A percentile compares a stretch with the other conserved stretches of the same genome.
phyloP scores from a whole-genome alignment of 2,888 invertebrate species.

The Apodemia duryi region DNA sequence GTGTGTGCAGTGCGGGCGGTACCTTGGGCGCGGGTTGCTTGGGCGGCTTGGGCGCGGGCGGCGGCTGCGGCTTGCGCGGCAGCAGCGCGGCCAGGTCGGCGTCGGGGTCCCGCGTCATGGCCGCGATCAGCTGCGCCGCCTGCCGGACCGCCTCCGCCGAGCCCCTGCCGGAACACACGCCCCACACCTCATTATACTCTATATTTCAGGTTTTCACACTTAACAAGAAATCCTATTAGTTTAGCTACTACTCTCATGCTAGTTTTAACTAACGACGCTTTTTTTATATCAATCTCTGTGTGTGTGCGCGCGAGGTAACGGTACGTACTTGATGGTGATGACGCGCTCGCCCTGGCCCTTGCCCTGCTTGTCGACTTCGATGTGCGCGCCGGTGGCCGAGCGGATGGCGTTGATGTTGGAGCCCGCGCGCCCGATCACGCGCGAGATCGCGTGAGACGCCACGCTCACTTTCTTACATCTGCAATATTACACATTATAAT shows the following conservation, averaged over 20 bases:
- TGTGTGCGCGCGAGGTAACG: not conserved
- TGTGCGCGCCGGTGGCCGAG: conserved; percentile 97
- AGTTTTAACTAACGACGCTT: no score
- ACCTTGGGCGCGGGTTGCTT: conserved; percentile 64
- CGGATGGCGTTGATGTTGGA: conserved; percentile 99
- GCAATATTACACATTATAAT: conserved; percentile 14
- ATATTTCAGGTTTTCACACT: no score
- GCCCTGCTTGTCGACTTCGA: conserved; percentile 98
- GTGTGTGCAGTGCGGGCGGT: not conserved
- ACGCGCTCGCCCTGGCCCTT: conserved; percentile 96
- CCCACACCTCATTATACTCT: no score
- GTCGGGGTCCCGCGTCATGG: conserved; percentile 97
- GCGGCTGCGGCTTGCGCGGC: conserved; percentile 81
- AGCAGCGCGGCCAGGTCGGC: conserved; percentile 92
- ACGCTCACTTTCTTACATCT: conserved; percentile 96
- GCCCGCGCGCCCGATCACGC: conserved; percentile 98
- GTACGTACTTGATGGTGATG: conserved; percentile 93
- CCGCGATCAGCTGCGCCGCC: conserved; percentile 93
- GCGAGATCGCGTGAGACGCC: conserved; percentile 95
- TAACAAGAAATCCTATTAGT: no score
- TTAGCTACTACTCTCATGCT: no score
- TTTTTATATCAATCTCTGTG: no score
- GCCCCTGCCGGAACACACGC: conserved; percentile 77
- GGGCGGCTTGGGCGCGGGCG: conserved; percentile 72
- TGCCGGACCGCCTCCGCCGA: conserved; percentile 95